A percentile compares a stretch with the other conserved stretches of the same genome.
Conservation (phyloP, 2,113 vertebrate species). For the Riparia riparia region DNA sequence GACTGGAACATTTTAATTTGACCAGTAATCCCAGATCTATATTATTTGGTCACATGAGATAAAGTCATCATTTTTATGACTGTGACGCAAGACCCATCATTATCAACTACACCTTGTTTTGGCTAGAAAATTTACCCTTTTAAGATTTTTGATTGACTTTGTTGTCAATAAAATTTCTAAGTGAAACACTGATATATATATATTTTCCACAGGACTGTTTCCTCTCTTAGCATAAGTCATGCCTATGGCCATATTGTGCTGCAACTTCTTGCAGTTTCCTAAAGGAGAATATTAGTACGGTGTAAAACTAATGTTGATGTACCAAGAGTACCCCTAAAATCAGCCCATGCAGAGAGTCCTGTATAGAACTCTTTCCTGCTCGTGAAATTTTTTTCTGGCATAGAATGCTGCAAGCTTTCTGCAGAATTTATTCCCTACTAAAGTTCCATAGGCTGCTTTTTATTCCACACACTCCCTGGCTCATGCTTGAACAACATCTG, state of each 20-base stretch:
- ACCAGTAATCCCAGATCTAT: background rate
- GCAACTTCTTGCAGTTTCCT: background rate
- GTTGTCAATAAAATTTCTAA: slow-evolving; percentile 11
- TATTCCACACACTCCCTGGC: slow-evolving; percentile 4
- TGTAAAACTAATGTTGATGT: background rate
- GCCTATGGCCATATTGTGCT: background rate
- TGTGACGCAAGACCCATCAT: background rate
- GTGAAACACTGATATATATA: background rate
- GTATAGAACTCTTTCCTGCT: background rate
- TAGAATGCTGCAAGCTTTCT: background rate
- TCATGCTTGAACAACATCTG: slow-evolving; percentile 26
- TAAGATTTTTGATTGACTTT: background rate
- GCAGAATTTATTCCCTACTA: background rate
- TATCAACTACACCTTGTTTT: background rate
- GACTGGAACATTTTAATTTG: background rate
- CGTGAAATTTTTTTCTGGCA: background rate
- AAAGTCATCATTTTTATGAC: background rate
- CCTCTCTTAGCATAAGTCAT: background rate
- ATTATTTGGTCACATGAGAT: background rate
- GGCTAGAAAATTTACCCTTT: background rate
- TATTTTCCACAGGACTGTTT: background rate
- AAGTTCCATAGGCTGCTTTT: slow-evolving; percentile 11
- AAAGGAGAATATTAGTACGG: background rate
- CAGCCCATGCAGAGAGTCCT: background rate
- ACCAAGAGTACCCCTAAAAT: background rate